phyloP scores from a whole-genome alignment of 2,113 vertebrate genomes.

The Irena cyanogastra region DNA sequence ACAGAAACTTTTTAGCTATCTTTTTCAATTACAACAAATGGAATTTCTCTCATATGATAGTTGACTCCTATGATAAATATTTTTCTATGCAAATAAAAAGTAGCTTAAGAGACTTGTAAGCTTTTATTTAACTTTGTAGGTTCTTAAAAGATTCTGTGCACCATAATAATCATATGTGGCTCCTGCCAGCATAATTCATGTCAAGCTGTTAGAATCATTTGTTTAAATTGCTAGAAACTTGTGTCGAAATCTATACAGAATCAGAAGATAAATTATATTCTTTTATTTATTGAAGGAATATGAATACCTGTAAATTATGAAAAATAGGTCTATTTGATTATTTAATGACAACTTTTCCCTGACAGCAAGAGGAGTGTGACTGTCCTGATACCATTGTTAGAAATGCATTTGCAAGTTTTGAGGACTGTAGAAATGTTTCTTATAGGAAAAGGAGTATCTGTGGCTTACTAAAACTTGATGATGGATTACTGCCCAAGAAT shows the following conservation, averaged over 20 bases:
- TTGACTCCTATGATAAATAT: conserved; percentile 67
- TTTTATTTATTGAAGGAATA: conserved; percentile 57
- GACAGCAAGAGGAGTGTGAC: background rate
- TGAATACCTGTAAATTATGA: conserved; percentile 27
- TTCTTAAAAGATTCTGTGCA: conserved; percentile 29
- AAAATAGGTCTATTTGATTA: background rate
- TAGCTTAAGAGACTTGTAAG: conserved; percentile 54
- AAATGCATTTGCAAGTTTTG: background rate
- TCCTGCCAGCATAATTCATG: conserved; percentile 11
- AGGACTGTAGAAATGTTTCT: background rate
- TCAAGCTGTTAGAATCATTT: conserved; percentile 8
- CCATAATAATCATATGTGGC: background rate
- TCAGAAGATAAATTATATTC: conserved; percentile 7
- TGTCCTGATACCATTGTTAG: background rate
- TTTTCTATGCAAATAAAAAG: conserved; percentile 75
- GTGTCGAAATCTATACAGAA: conserved; percentile 13
- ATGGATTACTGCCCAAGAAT: background rate
- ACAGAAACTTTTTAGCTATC: conserved; percentile 73
- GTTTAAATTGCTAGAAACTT: conserved; percentile 9
- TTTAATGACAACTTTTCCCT: conserved; percentile 1
- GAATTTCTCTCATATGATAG: conserved; percentile 66
- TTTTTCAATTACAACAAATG: conserved; percentile 73
- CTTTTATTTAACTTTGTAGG: conserved; percentile 49
- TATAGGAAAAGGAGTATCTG: conserved; percentile 5
- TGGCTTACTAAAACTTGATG: conserved; percentile 4